Base-by-base conservation (phyloP, 2,797 vertebrate species). In the Tachyglossus aculeatus region DNA sequence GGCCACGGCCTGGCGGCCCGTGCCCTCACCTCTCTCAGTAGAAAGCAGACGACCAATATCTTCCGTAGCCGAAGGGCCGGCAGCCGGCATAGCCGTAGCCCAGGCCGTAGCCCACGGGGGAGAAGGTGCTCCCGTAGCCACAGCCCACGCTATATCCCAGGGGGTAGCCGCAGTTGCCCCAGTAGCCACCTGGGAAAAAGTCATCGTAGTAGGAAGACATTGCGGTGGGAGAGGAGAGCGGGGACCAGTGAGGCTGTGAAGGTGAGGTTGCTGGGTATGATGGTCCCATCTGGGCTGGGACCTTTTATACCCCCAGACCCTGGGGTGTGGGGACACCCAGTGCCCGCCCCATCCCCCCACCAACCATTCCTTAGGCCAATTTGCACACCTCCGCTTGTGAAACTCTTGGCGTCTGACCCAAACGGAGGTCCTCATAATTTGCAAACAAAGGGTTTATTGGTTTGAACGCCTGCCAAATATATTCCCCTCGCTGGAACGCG, bases 121-220 rank as follows among this genome's bases (percentile, higher is more conserved):
- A 48, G 38, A 71, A 81, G 55, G 80, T 87, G 53, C 85, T 85
- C 3, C 80, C 74, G 0, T 18, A 83, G 25, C 85, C 85, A 16
- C 76, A 87, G 56, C 82, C 85, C 3, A 83, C 71, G 1, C 82
- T 87, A 36, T 85, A 85, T 2, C 85, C 80, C 62, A 87, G 59
- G 0, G 85, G 85, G 37, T 85, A 87, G 27, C 80, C 82, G 0
- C n/a, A 83, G 59, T 68, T 85, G 41, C 76, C 82, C 85, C 82
- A 81, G 76, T 78, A 81, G 74, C 62, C 83, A 3, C 82, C 78
- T 8, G 82, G 85, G 62, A 81, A 85, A 45, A 43, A 40, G 10
- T 75, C 7, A 0, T 32, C 36, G 1, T 31, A 39, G 74, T 71
- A 81, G n/a, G n/a, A n/a, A n/a, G n/a, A 37, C 0, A 70, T 67